A percentile compares a stretch with the other conserved stretches of the same genome.
These are phyloP conservation scores for Lagopus leucura DNA, from an alignment of 2,113 vertebrate genomes.

Conservation along the genomic window DNA sequence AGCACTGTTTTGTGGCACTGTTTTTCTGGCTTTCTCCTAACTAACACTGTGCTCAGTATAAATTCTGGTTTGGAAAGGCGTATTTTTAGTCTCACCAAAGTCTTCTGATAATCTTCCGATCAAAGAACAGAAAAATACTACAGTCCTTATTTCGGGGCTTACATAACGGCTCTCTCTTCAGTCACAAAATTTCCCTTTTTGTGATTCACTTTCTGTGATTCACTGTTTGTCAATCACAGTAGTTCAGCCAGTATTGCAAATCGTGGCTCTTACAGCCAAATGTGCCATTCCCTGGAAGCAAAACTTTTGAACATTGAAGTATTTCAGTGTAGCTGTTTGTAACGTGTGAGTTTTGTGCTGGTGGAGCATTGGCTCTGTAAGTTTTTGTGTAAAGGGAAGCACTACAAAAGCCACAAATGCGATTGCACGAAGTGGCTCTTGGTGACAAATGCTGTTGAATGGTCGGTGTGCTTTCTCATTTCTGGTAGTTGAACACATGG, in stretches of 20 bases:
- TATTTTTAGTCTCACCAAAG: background rate
- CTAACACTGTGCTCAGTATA: background rate
- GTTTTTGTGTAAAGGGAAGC: background rate
- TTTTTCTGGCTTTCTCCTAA: background rate
- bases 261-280: conserved; percentile 1
- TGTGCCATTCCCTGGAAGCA: background rate
- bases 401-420: background rate
- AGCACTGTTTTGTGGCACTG: background rate
- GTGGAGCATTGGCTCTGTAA: background rate
- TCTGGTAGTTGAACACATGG: background rate
- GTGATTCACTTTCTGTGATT: conserved; percentile 53
- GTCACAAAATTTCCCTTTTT: background rate
- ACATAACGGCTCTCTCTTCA: conserved; percentile 20
- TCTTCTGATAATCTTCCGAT: background rate
- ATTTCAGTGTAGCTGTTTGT: background rate
- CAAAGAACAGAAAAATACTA: background rate
- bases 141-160: background rate
- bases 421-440: background rate
- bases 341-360: background rate
- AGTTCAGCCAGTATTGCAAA: background rate
- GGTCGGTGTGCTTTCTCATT: background rate
- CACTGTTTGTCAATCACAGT: conserved; percentile 38
- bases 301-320: background rate
- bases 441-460: background rate
- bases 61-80: background rate